Conservation (phyloP, 1,140 invertebrate species). For the Aphaenogaster ashmeadi region DNA sequence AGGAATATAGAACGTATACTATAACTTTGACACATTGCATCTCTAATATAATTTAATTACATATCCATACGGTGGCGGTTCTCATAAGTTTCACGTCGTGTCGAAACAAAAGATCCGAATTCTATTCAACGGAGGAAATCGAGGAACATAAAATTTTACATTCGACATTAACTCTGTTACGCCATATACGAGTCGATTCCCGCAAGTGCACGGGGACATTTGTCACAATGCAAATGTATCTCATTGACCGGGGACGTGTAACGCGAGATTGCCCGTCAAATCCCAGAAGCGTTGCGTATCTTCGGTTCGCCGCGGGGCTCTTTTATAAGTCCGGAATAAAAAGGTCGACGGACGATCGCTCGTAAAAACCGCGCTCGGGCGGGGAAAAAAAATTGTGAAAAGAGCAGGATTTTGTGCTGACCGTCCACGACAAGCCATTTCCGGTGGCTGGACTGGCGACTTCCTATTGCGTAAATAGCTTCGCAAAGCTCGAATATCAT, state of each 20-base stretch:
- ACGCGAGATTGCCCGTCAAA: conserved; percentile 52
- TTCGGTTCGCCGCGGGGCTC: conserved; percentile 40
- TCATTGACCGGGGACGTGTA: not conserved
- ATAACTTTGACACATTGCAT: not conserved
- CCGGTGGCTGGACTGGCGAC: conserved; percentile 48
- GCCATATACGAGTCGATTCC: not conserved
- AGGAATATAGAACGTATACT: not conserved
- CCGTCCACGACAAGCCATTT: conserved; percentile 62
- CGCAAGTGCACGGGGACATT: conserved; percentile 20
- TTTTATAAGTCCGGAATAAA: conserved; percentile 49
- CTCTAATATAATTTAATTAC: conserved; percentile 20
- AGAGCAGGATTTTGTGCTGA: conserved; percentile 55
- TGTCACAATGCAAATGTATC: conserved; percentile 46
- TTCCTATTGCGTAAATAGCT: conserved; percentile 47
- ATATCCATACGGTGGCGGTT: not conserved
- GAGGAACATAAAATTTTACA: conserved; percentile 4
- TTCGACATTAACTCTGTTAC: conserved; percentile 26
- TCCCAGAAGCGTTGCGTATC: conserved; percentile 49
- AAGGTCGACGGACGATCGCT: conserved; percentile 27
- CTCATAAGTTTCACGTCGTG: not conserved
- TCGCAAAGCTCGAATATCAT: conserved; percentile 34
- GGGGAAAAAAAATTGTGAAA: conserved; percentile 6
- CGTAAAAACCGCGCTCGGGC: conserved; percentile 45
- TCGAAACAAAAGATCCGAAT: not conserved
- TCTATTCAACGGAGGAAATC: conserved; percentile 3